Percentiles rank a stretch among this genome's conserved stretches.
Evolutionary conservation across 2,888 invertebrate species (phyloP).

Genomic region (Plagodis pulveraria): DNA sequence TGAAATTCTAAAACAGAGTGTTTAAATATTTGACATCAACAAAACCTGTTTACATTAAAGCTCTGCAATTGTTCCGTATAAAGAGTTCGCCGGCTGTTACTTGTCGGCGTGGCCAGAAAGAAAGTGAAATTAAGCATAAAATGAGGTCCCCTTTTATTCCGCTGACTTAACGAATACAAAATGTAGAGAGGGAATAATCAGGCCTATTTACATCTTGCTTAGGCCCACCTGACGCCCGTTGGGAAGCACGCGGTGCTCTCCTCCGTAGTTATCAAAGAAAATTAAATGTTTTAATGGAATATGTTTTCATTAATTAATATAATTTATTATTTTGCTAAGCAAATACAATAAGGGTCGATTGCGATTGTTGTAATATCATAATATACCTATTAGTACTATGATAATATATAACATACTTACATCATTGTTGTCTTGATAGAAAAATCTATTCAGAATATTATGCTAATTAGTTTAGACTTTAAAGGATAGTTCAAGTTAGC

Average conservation of each 20-base stretch:
- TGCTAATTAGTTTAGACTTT: too few species aligned
- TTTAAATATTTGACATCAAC: constrained; percentile 26
- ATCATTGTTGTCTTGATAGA: too few species aligned
- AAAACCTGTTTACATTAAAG: constrained; percentile 33
- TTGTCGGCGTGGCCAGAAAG: constrained; percentile 37
- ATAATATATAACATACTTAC: too few species aligned
- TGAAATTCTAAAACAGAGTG: constrained; percentile 14
- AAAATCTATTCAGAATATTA: too few species aligned
- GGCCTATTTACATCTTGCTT: constrained; percentile 72
- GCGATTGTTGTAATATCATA: too few species aligned
- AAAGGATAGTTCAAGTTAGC: too few species aligned
- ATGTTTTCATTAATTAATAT: constrained; percentile 30
- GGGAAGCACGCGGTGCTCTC: constrained; percentile 33
- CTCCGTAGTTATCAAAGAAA: constrained; percentile 43
- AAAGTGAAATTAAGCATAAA: constrained; percentile 55
- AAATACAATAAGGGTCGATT: too few species aligned
- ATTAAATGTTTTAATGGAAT: constrained; percentile 48
- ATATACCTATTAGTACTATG: too few species aligned
- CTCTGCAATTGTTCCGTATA: constrained; percentile 34
- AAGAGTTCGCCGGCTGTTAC: constrained; percentile 38
- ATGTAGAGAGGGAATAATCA: constrained; percentile 65
- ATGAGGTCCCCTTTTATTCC: constrained; percentile 54
- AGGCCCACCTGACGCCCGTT: constrained; percentile 63
- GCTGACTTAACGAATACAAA: constrained; percentile 67
- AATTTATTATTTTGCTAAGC: too few species aligned